A percentile compares a stretch with the other conserved stretches of the same genome.
Conservation (phyloP, 2,113 vertebrate genomes). For the Pyxicephalus adspersus region DNA sequence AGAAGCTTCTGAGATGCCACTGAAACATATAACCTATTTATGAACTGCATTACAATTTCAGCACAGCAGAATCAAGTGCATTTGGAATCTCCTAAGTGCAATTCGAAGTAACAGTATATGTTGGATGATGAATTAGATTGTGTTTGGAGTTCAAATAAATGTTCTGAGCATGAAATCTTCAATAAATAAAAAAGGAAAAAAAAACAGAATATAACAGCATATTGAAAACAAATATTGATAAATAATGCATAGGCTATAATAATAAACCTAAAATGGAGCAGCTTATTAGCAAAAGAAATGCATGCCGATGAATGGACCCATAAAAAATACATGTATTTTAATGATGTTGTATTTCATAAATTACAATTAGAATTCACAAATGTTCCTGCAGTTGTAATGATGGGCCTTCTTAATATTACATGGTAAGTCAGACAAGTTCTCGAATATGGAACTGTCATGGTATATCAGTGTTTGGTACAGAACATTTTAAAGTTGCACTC, state of each 20-base stretch:
- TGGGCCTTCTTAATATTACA: neutral
- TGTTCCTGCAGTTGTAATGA: neutral
- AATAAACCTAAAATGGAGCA: neutral
- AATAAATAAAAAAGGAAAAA: conserved; percentile 36
- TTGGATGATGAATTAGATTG: conserved; percentile 39
- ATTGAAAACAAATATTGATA: neutral
- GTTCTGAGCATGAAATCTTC: conserved; percentile 34
- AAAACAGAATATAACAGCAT: conserved; percentile 17
- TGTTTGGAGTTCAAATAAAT: conserved; percentile 40
- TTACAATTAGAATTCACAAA: neutral
- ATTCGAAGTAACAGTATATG: conserved; percentile 33
- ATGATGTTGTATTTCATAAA: neutral
- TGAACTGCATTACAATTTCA: conserved; percentile 53
- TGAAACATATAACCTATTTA: conserved; percentile 53
- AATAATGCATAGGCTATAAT: conserved; percentile 14
- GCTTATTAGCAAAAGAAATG: conserved; percentile 15
- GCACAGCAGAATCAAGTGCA: conserved; percentile 40
- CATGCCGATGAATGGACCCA: neutral
- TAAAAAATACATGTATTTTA: neutral
- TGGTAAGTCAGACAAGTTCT: neutral
- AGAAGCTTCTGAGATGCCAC: conserved; percentile 44
- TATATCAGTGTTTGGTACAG: no score
- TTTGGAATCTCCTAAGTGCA: conserved; percentile 50
- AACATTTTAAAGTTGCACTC: no score
- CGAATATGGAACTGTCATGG: no score